These are phyloP conservation scores for Camponotus pennsylvanicus DNA, from an alignment of 1,140 invertebrate genomes.

Conservation along the genomic window DNA sequence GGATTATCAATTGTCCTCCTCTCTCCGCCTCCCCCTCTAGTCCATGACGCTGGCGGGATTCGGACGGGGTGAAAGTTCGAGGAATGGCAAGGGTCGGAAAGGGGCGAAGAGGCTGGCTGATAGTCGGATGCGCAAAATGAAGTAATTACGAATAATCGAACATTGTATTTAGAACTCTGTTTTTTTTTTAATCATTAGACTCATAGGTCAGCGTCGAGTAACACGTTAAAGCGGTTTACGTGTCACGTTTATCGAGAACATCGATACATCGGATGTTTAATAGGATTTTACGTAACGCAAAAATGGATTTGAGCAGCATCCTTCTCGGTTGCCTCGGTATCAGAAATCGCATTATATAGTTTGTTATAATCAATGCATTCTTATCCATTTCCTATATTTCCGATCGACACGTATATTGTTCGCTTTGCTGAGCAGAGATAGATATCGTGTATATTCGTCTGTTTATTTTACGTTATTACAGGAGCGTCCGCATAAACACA, in stretches of 20 bases:
- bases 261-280: conserved; percentile 49
- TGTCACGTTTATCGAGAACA: conserved; percentile 41
- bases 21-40: neutral
- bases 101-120: neutral
- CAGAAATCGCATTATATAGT: conserved; percentile 61
- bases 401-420: conserved; percentile 49
- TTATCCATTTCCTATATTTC: conserved; percentile 61
- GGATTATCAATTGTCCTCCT: conserved; percentile 48
- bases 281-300: conserved; percentile 58
- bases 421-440: conserved; percentile 16
- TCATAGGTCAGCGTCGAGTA: conserved; percentile 37
- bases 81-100: neutral
- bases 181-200: conserved; percentile 49
- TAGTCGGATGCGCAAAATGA: conserved; percentile 8
- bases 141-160: conserved; percentile 39
- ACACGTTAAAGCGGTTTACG: conserved; percentile 49
- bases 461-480: conserved; percentile 47
- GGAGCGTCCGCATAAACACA: conserved; percentile 30
- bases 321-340: conserved; percentile 42
- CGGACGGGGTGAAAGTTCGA: neutral
- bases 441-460: conserved; percentile 9
- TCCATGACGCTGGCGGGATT: neutral
- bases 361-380: conserved; percentile 60
- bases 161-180: conserved; percentile 50
- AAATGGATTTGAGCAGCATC: conserved; percentile 24